These are phyloP conservation scores for Australoheros scitulus DNA, from an alignment of 2,113 vertebrate species.

Conservation along the genomic window DNA sequence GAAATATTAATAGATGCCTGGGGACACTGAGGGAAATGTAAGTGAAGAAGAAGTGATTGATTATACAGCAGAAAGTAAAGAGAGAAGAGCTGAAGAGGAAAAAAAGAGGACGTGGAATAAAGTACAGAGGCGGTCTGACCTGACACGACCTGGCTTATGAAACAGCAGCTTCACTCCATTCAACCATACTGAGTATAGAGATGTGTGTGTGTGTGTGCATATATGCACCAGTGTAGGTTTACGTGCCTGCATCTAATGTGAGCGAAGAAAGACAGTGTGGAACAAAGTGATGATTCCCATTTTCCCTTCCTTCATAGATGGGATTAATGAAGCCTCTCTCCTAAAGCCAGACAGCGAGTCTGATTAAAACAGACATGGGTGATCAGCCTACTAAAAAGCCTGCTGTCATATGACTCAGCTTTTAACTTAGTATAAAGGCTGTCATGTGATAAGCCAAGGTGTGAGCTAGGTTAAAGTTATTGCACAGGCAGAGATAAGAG, in stretches of 20 bases:
- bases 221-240: constrained; percentile 11
- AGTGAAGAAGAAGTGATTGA: constrained; percentile 14
- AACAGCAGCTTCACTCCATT: constrained; percentile 47
- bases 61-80: neutral
- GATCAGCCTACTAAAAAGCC: constrained; percentile 18
- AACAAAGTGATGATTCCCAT: constrained; percentile 60
- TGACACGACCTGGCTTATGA: constrained; percentile 53
- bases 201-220: neutral
- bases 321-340: constrained; percentile 52
- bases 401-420: constrained; percentile 10
- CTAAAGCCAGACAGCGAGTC: constrained; percentile 29
- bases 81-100: neutral
- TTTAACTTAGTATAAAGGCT: constrained; percentile 26
- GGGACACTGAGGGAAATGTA: neutral
- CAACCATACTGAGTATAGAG: constrained; percentile 9
- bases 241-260: constrained; percentile 1
- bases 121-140: constrained; percentile 45
- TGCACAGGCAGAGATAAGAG: constrained; percentile 8
- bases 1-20: constrained; percentile 36
- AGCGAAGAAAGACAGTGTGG: constrained; percentile 30
- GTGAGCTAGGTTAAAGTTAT: neutral
- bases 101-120: constrained; percentile 34
- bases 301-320: constrained; percentile 31
- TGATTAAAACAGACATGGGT: constrained; percentile 36
- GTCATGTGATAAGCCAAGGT: constrained; percentile 38